A percentile compares a stretch with the other conserved stretches of the same genome.
These are phyloP conservation scores for Delichon dasypus DNA, from an alignment of 2,797 vertebrate species.

Conservation along the genomic window DNA sequence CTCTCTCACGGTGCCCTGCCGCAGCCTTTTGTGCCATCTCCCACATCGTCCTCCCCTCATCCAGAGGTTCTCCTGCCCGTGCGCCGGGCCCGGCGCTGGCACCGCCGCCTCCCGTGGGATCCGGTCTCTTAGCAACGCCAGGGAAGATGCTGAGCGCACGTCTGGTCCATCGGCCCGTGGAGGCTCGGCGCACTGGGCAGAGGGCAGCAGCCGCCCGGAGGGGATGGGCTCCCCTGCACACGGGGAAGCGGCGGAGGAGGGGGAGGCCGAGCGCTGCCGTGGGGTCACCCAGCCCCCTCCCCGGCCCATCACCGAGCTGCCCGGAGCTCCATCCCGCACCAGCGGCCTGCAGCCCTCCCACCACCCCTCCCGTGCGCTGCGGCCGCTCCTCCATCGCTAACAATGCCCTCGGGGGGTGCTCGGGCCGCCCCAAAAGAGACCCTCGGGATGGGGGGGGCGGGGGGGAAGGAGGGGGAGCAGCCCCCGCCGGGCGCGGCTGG, in stretches of 20 bases:
- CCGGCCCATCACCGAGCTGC: neutral
- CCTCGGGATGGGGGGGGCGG: no score
- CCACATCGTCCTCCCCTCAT: neutral
- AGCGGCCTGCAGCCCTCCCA: no score
- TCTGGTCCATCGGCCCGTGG: neutral
- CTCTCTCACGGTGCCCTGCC: neutral
- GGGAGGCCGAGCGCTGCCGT: fast-evolving
- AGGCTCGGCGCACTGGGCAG: neutral
- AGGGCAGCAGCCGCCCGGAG: neutral
- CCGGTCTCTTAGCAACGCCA: conserved; percentile 52
- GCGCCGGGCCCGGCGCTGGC: neutral
- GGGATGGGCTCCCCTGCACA: neutral
- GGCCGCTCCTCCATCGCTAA: no score
- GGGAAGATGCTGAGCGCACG: conserved; percentile 18
- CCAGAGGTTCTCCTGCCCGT: neutral
- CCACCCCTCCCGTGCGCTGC: no score
- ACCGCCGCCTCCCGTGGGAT: neutral
- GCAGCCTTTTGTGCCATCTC: neutral
- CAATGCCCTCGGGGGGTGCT: no score
- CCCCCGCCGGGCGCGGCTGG: no score
- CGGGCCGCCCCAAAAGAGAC: no score
- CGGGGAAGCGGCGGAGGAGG: no score
- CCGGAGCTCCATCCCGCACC: no score
- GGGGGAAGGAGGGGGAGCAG: no score
- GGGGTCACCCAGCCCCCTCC: neutral